phyloP scores from a whole-genome alignment of 2,113 vertebrate species.

The Nothocercus julius region DNA sequence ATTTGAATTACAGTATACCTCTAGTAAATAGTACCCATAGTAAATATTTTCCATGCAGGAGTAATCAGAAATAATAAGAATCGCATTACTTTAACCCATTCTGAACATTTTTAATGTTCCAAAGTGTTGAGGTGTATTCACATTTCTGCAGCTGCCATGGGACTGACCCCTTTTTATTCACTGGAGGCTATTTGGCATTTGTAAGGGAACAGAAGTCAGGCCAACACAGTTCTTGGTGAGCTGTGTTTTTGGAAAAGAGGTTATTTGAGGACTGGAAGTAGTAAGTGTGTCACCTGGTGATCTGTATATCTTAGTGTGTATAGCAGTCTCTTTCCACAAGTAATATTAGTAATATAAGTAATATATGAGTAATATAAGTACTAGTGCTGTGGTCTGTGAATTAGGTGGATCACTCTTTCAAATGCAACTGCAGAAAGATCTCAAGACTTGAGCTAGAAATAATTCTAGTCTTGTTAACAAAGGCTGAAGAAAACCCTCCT shows the following conservation, averaged over 20 bases:
- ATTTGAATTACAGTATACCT: neutral
- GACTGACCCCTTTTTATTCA: neutral
- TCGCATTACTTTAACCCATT: neutral
- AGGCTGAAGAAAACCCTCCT: neutral
- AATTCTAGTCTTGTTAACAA: neutral
- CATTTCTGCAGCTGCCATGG: neutral
- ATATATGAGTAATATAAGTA: too few species aligned
- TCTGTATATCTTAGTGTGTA: rapidly evolving
- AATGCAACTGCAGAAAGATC: neutral
- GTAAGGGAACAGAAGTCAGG: neutral
- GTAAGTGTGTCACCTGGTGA: neutral
- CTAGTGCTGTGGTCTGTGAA: neutral
- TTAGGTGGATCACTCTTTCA: neutral
- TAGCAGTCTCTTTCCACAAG: neutral
- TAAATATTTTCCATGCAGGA: neutral
- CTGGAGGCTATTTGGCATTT: neutral
- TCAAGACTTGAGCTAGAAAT: neutral
- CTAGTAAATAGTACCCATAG: neutral
- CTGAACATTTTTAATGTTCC: neutral
- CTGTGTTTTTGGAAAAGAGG: neutral
- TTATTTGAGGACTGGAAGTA: neutral
- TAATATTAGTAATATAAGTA: too few species aligned
- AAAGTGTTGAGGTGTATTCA: neutral
- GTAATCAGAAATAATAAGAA: neutral
- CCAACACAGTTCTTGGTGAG: neutral